Evolutionary conservation across 2,113 vertebrate genomes (phyloP), one percentile per base, ranked within the genome.

Genomic region (Rhadina sibilatrix): DNA sequence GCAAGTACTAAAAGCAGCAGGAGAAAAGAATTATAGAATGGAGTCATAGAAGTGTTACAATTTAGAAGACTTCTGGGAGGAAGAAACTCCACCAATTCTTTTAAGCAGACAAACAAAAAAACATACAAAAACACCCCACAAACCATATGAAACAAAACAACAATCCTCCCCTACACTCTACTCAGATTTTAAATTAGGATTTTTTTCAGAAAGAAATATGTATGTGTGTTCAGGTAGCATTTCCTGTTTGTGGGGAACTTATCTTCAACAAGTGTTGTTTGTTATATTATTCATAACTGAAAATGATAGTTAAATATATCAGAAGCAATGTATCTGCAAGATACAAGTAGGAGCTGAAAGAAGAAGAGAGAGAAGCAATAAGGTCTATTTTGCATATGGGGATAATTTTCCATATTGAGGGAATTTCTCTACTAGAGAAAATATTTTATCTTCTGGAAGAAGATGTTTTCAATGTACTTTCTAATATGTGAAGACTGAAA

Each of bases 131-230:
- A 2, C 3, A 15, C 2, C 14, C 7, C 16, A 40, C 13, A 53
- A 57, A 49, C 2, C 5, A 49, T 57, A 66, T 13, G 5, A 64
- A 84, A 28, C 28, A 50, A 77, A 50, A 63, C 10, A 64, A 31
- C 6, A 33, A 22, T 31, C 24, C 4, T 1, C 7, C 37, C 10
- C 8, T 11, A 10, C 9, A 33, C 5, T 3, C 2, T 13, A 10
- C 11, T 38, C 15, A 37, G 8, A 4, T 52, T 86, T 52, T 53
- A 27, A 76, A 44, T 65, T 20, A 31, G 2, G 7, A 15, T 10
- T 28, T 87, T 72, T 12, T 60, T 56, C 9, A n/a, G 30, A 18
- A 89, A 44, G 1, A 89, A 69, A 40, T 52, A 40, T 40, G 2
- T 11, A n/a, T 49, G 8, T 59, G 4, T 30, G 7, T 30, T 22